Percentiles rank a stretch among this genome's conserved stretches.
phyloP scores from a whole-genome alignment of 2,113 vertebrate species.

The Bombycilla garrulus region DNA sequence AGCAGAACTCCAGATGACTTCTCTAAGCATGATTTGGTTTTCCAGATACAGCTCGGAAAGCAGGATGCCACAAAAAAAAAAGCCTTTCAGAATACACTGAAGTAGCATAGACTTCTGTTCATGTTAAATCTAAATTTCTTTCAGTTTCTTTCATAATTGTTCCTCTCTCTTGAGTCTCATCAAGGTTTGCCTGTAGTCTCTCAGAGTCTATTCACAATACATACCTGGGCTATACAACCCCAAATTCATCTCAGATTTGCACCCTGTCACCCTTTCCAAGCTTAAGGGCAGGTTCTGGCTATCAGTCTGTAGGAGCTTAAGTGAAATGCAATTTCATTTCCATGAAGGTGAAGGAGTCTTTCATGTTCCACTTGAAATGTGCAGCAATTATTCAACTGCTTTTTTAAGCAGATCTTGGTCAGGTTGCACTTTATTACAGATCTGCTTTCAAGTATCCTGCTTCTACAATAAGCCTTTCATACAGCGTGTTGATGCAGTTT shows the following conservation, averaged over 20 bases:
- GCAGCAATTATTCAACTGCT: background rate
- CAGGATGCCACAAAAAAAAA: background rate
- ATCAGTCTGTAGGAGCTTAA: background rate
- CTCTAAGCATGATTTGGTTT: background rate
- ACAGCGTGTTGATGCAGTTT: background rate
- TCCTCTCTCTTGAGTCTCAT: background rate
- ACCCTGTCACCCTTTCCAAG: background rate
- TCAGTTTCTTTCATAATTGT: background rate
- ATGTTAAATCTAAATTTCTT: background rate
- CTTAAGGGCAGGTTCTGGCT: background rate
- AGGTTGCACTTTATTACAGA: background rate
- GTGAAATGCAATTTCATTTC: background rate
- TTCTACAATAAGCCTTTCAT: background rate
- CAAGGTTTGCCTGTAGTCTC: background rate
- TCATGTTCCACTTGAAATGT: background rate
- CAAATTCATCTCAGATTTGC: background rate
- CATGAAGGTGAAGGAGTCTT: background rate
- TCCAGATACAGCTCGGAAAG: background rate
- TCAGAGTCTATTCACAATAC: background rate
- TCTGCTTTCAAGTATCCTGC: background rate
- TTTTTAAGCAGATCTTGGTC: background rate
- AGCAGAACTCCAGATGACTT: background rate
- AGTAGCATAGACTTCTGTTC: background rate
- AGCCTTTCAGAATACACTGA: background rate
- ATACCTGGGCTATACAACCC: background rate